Base-by-base conservation (phyloP, 2,113 vertebrate species). In the Malaclemys terrapin region DNA sequence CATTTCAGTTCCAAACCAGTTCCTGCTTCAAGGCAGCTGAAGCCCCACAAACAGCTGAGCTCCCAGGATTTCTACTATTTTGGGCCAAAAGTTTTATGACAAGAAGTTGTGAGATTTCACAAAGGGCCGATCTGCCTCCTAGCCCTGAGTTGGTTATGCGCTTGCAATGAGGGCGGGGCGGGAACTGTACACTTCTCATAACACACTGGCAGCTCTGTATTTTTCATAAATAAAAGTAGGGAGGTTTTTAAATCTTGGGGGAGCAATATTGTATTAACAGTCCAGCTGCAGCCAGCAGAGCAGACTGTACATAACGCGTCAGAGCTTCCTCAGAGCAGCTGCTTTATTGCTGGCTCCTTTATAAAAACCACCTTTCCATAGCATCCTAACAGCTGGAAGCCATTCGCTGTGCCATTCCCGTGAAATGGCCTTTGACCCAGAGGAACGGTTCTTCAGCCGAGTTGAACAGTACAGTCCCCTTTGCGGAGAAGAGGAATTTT, bases 321-420 rank as follows among this genome's bases (percentile, higher is more conserved):
- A 31, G 47, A 79, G 8, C 47, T 95, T 82, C 80, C 29, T 35
- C 82, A 49, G 13, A 85, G 13, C 93, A 95, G 85, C 87, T 92
- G 45, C 1, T 1, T 10, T 80, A 75, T 3, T 82, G 81, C 89
- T 91, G 69, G 29, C 76, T 83, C 62, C 72, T 82, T 69, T 0
- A 0, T 80, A 78, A 82, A 2, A 8, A 72, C 90, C 94, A 95
- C 92, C 81, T 95, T 93, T 93, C 57, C 3, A 0, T 65, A 88
- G 89, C 65, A 91, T 65, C 4, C 0, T 0, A 65, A 89, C 95
- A 97, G 96, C 95, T 96, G 95, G 97, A 96, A 95, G 83, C 81
- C 81, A 89, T 95, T 96, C 84, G 62, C 81, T 2, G n/a, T 17
- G 0, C 87, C 90, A 9, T 89, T 93, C 89, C 90, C 87, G 65